A percentile compares a stretch with the other conserved stretches of the same genome.
phyloP scores from a whole-genome alignment of 1,140 invertebrate species.

The Littorina saxatilis region DNA sequence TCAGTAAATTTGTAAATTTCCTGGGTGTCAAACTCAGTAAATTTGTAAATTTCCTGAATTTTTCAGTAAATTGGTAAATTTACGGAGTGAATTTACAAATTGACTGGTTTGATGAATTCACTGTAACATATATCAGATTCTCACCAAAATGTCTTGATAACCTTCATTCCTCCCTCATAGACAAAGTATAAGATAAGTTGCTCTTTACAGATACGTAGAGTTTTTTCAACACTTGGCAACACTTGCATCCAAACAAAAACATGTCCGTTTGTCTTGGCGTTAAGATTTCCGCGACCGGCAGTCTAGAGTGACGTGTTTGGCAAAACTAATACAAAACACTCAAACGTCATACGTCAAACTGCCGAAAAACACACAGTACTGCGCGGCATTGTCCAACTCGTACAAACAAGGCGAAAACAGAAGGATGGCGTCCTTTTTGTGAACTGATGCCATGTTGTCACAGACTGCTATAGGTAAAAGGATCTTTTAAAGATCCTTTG shows the following conservation, averaged over 20 bases:
- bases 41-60: too few species aligned
- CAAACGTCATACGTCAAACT: not conserved
- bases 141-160: too few species aligned
- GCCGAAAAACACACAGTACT: not conserved
- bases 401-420: not conserved
- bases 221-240: not conserved
- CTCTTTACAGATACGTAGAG: too few species aligned
- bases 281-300: not conserved
- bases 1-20: too few species aligned
- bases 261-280: not conserved
- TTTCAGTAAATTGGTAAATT: too few species aligned
- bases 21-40: too few species aligned
- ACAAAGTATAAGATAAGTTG: too few species aligned
- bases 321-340: not conserved
- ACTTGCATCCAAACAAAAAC: not conserved
- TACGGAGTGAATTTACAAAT: too few species aligned
- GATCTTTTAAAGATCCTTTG: too few species aligned
- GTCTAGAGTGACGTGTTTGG: constrained; percentile 18
- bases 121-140: too few species aligned
- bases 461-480: not conserved
- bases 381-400: not conserved
- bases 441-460: not conserved
- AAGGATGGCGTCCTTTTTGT: not conserved
- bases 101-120: too few species aligned
- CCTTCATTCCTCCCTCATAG: too few species aligned